Conservation (phyloP, 2,888 invertebrate species). For the Erebia ligea region DNA sequence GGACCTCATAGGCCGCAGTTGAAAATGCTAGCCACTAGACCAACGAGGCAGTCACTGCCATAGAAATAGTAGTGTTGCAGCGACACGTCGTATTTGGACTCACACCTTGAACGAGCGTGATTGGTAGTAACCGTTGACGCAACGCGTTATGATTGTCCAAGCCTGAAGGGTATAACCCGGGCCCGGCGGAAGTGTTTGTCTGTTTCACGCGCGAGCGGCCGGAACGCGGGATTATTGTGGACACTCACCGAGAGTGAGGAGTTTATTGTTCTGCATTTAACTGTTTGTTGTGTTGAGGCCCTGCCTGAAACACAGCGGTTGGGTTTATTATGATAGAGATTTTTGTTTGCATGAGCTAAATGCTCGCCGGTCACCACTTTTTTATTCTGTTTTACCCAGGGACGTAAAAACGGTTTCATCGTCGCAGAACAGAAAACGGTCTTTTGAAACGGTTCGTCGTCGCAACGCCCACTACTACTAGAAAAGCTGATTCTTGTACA, state of each 20-base stretch:
- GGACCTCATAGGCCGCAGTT: no score
- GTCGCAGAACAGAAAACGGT: no score
- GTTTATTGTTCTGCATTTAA: slow-evolving; percentile 32
- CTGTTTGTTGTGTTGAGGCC: slow-evolving; percentile 29
- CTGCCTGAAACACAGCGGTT: slow-evolving; percentile 11
- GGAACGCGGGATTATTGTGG: slow-evolving; percentile 30
- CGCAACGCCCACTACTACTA: no score
- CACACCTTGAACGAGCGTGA: no score
- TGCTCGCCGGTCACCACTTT: neutral
- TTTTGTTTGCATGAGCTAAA: neutral
- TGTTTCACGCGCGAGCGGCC: slow-evolving; percentile 26
- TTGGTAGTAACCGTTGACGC: neutral
- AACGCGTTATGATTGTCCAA: neutral
- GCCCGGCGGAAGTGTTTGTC: slow-evolving; percentile 57
- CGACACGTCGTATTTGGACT: no score
- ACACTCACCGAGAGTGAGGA: slow-evolving; percentile 24
- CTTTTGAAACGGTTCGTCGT: no score
- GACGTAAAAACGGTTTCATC: no score
- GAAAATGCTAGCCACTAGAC: no score
- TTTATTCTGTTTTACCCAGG: neutral
- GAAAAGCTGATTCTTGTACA: no score
- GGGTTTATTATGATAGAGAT: neutral
- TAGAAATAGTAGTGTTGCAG: no score
- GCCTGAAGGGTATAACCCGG: slow-evolving; percentile 53
- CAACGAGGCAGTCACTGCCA: no score